A percentile compares a stretch with the other conserved stretches of the same genome.
Evolutionary conservation across 2,888 invertebrate genomes (phyloP).

Genomic region (Emesis russula): DNA sequence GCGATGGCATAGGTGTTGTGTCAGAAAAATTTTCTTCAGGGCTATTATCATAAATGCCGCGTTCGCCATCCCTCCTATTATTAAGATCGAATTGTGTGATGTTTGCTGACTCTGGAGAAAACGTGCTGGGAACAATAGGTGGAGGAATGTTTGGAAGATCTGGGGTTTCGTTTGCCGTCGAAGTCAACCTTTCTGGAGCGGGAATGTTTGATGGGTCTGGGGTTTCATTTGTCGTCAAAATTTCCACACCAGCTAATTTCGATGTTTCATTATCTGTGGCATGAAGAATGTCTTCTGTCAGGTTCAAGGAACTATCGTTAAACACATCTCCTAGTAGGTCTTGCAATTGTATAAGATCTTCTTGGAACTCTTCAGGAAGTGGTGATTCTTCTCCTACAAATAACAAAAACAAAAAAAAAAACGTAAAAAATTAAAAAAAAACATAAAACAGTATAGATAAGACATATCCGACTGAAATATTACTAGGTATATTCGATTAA

Average conservation of each 20-base stretch:
- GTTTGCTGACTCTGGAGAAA: slow-evolving; percentile 6
- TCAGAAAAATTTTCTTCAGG: slow-evolving; percentile 11
- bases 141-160: slow-evolving; percentile 28
- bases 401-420: slow-evolving; percentile 10
- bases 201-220: slow-evolving; percentile 1
- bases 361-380: slow-evolving; percentile 6
- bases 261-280: neutral
- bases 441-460: slow-evolving; percentile 21
- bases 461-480: slow-evolving; percentile 24
- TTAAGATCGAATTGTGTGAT: slow-evolving; percentile 21
- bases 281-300: neutral
- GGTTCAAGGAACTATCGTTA: neutral
- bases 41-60: neutral
- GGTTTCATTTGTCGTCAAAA: slow-evolving; percentile 22
- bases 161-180: slow-evolving; percentile 23
- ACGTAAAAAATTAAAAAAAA: slow-evolving; percentile 5
- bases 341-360: slow-evolving; percentile 1
- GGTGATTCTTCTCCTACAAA: slow-evolving; percentile 26
- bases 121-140: slow-evolving; percentile 21
- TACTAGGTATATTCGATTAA: slow-evolving; percentile 30
- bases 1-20: slow-evolving; percentile 30
- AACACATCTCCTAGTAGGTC: neutral
- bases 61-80: neutral
- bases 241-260: neutral
- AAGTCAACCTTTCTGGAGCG: neutral